These are phyloP conservation scores for Ophioninae sp. DNA, from an alignment of 2,888 invertebrate genomes.

Conservation along the genomic window DNA sequence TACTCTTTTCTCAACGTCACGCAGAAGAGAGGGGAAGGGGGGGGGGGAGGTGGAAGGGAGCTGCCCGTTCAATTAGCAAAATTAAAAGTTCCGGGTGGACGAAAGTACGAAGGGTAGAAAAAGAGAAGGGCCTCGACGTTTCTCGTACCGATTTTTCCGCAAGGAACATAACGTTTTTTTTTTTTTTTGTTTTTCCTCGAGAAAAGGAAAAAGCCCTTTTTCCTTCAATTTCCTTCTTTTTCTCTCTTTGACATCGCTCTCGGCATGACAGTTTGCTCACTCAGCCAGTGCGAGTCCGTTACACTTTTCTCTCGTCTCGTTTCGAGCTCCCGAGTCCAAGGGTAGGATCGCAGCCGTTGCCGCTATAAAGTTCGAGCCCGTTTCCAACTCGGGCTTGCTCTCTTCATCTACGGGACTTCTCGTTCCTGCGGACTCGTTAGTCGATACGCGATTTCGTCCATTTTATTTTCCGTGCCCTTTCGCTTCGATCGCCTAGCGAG, in stretches of 20 bases:
- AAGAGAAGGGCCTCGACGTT: no score
- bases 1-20: slow-evolving; percentile 40
- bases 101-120: neutral
- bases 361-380: slow-evolving; percentile 47
- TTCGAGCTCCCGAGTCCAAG: slow-evolving; percentile 18
- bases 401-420: slow-evolving; percentile 17
- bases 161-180: slow-evolving; percentile 28
- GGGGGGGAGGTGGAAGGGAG: no score
- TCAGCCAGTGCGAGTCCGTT: slow-evolving; percentile 8
- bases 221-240: slow-evolving; percentile 4
- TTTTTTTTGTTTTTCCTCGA: no score
- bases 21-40: no score
- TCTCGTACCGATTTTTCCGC: slow-evolving; percentile 32
- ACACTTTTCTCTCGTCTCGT: slow-evolving; percentile 37
- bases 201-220: neutral
- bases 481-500: slow-evolving; percentile 5
- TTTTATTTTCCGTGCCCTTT: slow-evolving; percentile 42
- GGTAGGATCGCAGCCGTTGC: slow-evolving; percentile 9
- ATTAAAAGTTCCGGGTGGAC: slow-evolving; percentile 46
- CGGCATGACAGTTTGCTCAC: slow-evolving; percentile 29
- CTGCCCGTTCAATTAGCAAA: slow-evolving; percentile 48
- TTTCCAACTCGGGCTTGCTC: slow-evolving; percentile 19
- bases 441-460: slow-evolving; percentile 42
- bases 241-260: slow-evolving; percentile 16
- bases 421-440: slow-evolving; percentile 33